phyloP scores from a whole-genome alignment of 1,140 invertebrate genomes.

The Hypothenemus hampei region DNA sequence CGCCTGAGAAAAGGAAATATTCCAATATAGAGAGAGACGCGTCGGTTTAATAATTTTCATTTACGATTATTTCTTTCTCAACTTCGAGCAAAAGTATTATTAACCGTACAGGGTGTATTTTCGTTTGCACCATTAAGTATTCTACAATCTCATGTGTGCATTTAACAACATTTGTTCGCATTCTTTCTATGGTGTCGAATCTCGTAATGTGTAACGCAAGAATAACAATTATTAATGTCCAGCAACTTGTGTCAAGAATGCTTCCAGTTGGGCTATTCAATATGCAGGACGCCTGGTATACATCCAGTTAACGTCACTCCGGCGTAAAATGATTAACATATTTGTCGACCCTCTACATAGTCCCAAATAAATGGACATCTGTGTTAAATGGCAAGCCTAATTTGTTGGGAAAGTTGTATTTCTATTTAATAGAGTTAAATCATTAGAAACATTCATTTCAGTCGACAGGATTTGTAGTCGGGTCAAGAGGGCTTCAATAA shows the following conservation, averaged over 20 bases:
- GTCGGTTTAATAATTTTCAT: constrained; percentile 26
- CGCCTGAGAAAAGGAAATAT: constrained; percentile 19
- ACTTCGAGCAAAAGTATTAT: constrained; percentile 12
- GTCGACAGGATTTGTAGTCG: no score
- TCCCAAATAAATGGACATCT: constrained; percentile 25
- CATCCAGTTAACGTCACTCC: constrained; percentile 28
- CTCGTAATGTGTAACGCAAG: no score
- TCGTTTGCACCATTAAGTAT: no score
- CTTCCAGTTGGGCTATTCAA: constrained; percentile 20
- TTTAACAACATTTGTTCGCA: no score
- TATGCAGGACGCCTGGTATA: constrained; percentile 29
- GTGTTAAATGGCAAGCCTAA: constrained; percentile 30
- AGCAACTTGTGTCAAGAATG: constrained; percentile 15
- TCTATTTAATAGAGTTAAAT: constrained; percentile 20
- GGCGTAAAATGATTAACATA: constrained; percentile 32
- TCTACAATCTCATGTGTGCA: no score
- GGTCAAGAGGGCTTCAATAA: no score
- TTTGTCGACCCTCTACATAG: constrained; percentile 23
- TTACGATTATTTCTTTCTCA: constrained; percentile 24
- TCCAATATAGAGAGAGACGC: constrained; percentile 13
- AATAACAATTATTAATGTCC: no score
- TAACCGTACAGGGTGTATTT: no score
- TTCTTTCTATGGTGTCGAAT: no score
- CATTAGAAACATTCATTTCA: constrained; percentile 13
- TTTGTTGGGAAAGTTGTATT: constrained; percentile 27